Evolutionary conservation across 2,888 invertebrate genomes (phyloP).

Genomic region (Melinaea marsaeus): DNA sequence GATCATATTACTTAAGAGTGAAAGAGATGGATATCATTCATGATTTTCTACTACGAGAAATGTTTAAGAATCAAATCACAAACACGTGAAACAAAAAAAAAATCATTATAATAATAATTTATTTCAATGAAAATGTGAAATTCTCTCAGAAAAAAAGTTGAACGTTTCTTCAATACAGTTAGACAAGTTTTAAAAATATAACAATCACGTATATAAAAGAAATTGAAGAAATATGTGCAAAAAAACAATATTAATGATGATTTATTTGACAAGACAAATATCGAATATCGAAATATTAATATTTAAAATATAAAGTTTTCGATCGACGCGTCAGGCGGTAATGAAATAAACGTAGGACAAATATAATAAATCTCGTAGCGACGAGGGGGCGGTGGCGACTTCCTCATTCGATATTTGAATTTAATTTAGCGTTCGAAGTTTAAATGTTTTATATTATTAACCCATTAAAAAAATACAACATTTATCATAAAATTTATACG

Average conservation of each 20-base stretch:
- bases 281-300: conserved; percentile 7
- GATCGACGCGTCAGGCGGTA: conserved; percentile 59
- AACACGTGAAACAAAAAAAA: too few species aligned
- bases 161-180: too few species aligned
- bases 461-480: not conserved
- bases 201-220: too few species aligned
- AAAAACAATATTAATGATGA: too few species aligned
- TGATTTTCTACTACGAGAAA: conserved; percentile 55
- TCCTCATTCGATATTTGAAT: conserved; percentile 78
- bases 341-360: conserved; percentile 77
- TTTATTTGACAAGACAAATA: too few species aligned
- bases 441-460: conserved; percentile 37
- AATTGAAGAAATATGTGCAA: too few species aligned
- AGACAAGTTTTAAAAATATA: too few species aligned
- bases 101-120: too few species aligned
- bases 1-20: conserved; percentile 76
- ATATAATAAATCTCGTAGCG: conserved; percentile 76
- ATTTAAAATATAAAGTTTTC: conserved; percentile 30
- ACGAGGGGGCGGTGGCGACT: conserved; percentile 69
- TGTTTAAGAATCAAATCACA: too few species aligned
- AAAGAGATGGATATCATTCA: conserved; percentile 72
- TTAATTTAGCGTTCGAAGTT: conserved; percentile 73
- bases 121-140: too few species aligned
- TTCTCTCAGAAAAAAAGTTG: too few species aligned
- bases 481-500: not conserved